Conservation (phyloP, 2,888 invertebrate species). For the Pteria penguin region DNA sequence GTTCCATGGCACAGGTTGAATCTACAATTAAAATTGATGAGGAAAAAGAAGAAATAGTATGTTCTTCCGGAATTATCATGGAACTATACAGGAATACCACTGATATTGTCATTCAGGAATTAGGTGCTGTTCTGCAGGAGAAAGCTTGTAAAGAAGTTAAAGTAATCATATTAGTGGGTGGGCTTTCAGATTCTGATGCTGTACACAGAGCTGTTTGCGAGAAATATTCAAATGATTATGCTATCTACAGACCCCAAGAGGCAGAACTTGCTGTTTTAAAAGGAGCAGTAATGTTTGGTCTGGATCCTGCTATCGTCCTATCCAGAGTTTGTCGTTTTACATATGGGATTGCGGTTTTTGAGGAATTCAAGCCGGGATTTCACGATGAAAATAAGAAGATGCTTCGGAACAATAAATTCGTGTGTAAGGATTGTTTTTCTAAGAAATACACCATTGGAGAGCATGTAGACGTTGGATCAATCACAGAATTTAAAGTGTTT, state of each 20-base stretch:
- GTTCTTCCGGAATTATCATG: neutral
- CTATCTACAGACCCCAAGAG: slow-evolving; percentile 33
- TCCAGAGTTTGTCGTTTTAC: slow-evolving; percentile 46
- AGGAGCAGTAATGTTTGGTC: slow-evolving; percentile 50
- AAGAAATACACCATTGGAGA: neutral
- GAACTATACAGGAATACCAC: neutral
- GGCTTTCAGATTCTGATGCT: neutral
- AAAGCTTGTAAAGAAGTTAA: neutral
- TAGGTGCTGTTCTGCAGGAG: neutral
- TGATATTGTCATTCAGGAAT: neutral
- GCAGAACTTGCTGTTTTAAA: slow-evolving; percentile 42
- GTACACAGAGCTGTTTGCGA: neutral
- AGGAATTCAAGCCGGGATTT: slow-evolving; percentile 29
- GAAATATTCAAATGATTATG: neutral
- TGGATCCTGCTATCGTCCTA: slow-evolving; percentile 34
- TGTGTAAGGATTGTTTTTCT: neutral
- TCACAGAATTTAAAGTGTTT: neutral
- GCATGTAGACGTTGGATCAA: neutral
- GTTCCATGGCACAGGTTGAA: neutral
- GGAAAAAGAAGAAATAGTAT: neutral
- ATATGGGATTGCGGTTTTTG: slow-evolving; percentile 47
- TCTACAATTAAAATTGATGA: neutral
- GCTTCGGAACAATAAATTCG: neutral
- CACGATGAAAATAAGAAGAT: slow-evolving; percentile 20
- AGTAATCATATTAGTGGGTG: slow-evolving; percentile 8